A percentile compares a stretch with the other conserved stretches of the same genome.
Conservation (phyloP, 2,113 vertebrate species). For the Erythrolamprus reginae region DNA sequence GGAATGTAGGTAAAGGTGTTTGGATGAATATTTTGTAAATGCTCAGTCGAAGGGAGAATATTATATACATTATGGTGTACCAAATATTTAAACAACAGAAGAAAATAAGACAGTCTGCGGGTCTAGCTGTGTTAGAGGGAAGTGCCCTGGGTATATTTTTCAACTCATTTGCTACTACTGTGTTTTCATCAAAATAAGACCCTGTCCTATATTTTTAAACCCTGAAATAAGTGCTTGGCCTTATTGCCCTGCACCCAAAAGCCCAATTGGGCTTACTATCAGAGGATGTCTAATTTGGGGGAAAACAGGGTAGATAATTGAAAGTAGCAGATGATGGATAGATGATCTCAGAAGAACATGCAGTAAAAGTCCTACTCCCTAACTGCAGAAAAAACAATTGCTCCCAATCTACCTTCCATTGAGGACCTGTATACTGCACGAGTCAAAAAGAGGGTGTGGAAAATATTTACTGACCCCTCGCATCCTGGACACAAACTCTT, state of each 20-base stretch:
- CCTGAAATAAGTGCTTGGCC: no score
- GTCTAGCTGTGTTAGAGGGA: neutral
- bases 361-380: neutral
- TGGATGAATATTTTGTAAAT: neutral
- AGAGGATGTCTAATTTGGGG: no score
- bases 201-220: no score
- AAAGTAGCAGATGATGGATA: neutral
- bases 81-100: neutral
- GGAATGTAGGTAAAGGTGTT: neutral
- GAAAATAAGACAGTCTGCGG: neutral
- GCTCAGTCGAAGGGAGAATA: neutral
- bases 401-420: no score
- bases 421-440: no score
- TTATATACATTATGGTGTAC: neutral
- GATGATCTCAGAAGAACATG: neutral
- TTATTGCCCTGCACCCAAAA: no score
- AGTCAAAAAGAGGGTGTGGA: no score
- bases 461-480: no score
- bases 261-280: no score
- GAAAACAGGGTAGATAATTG: neutral
- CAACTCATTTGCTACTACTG: neutral
- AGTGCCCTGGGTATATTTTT: neutral
- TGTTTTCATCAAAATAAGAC: no score
- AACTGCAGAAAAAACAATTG: no score
- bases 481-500: no score